phyloP scores from a whole-genome alignment of 2,113 vertebrate genomes.

The Phylloscopus trochilus region DNA sequence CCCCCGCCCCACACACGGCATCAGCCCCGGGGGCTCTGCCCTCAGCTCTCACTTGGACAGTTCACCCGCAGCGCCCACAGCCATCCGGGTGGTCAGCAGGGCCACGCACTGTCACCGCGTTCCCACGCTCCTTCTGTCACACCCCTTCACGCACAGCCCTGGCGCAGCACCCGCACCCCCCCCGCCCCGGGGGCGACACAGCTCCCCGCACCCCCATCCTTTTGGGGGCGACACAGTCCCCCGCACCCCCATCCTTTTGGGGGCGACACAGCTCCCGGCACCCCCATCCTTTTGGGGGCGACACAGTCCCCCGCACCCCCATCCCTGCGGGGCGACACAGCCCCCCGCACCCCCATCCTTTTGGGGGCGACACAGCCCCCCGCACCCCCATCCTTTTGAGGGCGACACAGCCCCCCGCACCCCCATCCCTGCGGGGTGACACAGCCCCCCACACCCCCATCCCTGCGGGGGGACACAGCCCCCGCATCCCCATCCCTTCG shows the following conservation, averaged over 20 bases:
- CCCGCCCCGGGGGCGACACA: neutral
- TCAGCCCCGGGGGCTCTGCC: neutral
- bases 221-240: neutral
- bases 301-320: too few species aligned
- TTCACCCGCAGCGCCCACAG: neutral
- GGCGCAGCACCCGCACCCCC: neutral
- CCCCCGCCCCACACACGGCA: accelerated
- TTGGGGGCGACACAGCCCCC: too few species aligned
- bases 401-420: too few species aligned
- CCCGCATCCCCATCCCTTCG: too few species aligned
- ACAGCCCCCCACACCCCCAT: too few species aligned
- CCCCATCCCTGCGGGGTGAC: too few species aligned
- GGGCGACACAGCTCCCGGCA: too few species aligned
- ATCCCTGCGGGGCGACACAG: too few species aligned
- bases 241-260: neutral
- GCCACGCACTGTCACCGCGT: neutral
- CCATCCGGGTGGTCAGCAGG: neutral
- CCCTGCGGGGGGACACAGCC: too few species aligned
- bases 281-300: too few species aligned
- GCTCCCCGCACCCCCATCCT: neutral
- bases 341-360: too few species aligned
- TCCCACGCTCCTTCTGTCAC: neutral
- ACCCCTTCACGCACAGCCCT: neutral
- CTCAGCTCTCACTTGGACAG: neutral
- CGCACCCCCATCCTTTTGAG: too few species aligned